Evolutionary conservation across 2,113 vertebrate genomes (phyloP).

Genomic region (Ammodytes dubius): DNA sequence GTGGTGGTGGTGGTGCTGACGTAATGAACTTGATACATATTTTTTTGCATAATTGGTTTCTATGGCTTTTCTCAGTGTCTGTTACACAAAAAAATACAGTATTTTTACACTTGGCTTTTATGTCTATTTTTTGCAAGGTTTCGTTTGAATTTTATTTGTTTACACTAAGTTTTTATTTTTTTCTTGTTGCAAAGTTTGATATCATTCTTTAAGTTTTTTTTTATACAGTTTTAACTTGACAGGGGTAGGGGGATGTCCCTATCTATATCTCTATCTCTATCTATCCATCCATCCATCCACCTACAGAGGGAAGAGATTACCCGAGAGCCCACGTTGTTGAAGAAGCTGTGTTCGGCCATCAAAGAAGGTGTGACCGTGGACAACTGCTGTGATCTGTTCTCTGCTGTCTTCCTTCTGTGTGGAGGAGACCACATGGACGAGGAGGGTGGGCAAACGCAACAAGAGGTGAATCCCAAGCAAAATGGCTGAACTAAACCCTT

Average conservation of each 20-base stretch:
- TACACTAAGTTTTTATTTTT: too few relatives aligned
- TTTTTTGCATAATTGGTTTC: neutral
- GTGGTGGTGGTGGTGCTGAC: neutral
- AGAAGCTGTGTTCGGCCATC: slow-evolving; percentile 90
- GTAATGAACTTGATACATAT: neutral
- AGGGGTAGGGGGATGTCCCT: too few relatives aligned
- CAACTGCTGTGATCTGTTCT: slow-evolving; percentile 91
- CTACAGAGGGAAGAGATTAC: slow-evolving; percentile 92
- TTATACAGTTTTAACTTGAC: too few relatives aligned
- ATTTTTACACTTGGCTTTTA: too few relatives aligned
- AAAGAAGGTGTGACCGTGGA: slow-evolving; percentile 89
- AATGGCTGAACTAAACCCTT: neutral
- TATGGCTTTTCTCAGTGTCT: neutral
- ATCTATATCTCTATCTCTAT: too few relatives aligned
- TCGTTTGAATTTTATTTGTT: too few relatives aligned
- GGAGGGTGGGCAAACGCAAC: slow-evolving; percentile 23
- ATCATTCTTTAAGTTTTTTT: too few relatives aligned
- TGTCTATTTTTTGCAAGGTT: too few relatives aligned
- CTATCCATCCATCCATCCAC: too few relatives aligned
- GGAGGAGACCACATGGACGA: slow-evolving; percentile 58
- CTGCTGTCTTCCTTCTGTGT: slow-evolving; percentile 85
- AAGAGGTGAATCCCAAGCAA: slow-evolving; percentile 70
- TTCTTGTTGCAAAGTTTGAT: too few relatives aligned
- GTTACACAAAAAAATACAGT: neutral
- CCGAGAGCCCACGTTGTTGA: slow-evolving; percentile 89